Evolutionary conservation across 2,888 invertebrate species (phyloP), one percentile per base, ranked within the genome.

Genomic region (Morpho achilles): DNA sequence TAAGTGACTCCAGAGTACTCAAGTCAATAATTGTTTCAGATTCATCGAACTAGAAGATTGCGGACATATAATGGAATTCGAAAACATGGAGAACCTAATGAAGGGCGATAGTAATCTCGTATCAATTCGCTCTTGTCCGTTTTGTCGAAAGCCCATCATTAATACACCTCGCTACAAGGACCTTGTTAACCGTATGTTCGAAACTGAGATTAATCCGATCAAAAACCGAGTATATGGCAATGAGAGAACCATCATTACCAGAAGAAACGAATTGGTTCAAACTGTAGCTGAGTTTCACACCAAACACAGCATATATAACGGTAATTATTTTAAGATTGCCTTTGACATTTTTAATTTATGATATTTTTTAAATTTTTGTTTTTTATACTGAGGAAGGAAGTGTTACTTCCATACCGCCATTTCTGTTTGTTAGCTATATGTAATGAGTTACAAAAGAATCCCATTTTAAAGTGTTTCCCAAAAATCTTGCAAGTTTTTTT

Each of bases 91-190:
- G 54, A 74, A 64, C 10, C 76, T 91, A 69, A 81, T 91, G 80
- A 69, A 69, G 52, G 73, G 75, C 3, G 73, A 82, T 43, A 73
- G 61, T 16, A 82, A 83, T 22, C 69, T 71, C 0, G 71, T 87
- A 42, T 63, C 72, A 22, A 79, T 90, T n/a, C 77, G 77, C 2
- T 63, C 73, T 1, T 94, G 94, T 69, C 94, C 94, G 0, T 76
- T 73, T 58, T 94, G 94, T 70, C 92, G 91, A 54, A 91, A 91
- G 16, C 85, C 91, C 0, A 92, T 95, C 9, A 80, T 91, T 10
- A 91, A 86, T 67, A 93, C 92, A 2, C 78, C 81, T 48, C 86
- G 93, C 10, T 94, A 93, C 75, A 91, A 92, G 60, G 88, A 92
- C 61, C 64, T 83, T 2, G 82, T 94, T 56, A 83, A 87, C 72